Percentiles rank a stretch among this genome's conserved stretches.
Evolutionary conservation across 1,140 invertebrate species (phyloP).

Genomic region (Drosophila kikkawai): DNA sequence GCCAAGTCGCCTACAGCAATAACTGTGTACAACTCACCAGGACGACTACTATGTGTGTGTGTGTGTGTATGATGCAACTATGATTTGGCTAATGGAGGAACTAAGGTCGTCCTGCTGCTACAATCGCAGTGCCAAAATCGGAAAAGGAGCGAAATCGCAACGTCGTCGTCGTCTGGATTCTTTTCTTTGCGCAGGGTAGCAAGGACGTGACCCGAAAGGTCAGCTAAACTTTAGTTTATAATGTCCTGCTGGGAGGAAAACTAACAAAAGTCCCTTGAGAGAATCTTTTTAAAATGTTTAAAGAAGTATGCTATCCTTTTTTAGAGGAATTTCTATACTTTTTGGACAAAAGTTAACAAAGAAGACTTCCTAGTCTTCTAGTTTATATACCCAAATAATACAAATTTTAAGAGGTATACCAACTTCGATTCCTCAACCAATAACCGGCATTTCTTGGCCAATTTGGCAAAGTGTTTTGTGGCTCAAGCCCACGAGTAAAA

Average conservation of each 20-base stretch:
- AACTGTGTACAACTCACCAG: neutral
- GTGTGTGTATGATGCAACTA: constrained; percentile 26
- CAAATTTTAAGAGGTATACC: neutral
- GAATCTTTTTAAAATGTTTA: too few species aligned
- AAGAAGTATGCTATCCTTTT: too few species aligned
- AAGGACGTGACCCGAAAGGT: constrained; percentile 4
- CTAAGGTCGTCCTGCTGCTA: constrained; percentile 23
- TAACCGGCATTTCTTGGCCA: constrained; percentile 66
- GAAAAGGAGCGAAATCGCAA: constrained; percentile 33
- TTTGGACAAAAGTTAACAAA: too few species aligned
- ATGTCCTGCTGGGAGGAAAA: neutral
- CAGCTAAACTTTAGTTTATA: neutral
- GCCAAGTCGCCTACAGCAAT: constrained; percentile 21
- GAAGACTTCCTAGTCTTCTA: too few species aligned
- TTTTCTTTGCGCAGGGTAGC: constrained; percentile 20
- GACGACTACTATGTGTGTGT: neutral
- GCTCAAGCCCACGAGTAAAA: constrained; percentile 23
- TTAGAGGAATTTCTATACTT: too few species aligned
- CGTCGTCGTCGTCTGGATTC: constrained; percentile 43
- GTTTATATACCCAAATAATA: too few species aligned
- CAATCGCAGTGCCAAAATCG: constrained; percentile 35
- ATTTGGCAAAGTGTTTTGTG: constrained; percentile 78
- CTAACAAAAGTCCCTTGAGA: too few species aligned
- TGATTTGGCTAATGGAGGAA: constrained; percentile 43
- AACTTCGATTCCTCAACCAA: neutral